These are phyloP conservation scores for Pangasianodon gigas DNA, from an alignment of 2,113 vertebrate species.

Conservation along the genomic window DNA sequence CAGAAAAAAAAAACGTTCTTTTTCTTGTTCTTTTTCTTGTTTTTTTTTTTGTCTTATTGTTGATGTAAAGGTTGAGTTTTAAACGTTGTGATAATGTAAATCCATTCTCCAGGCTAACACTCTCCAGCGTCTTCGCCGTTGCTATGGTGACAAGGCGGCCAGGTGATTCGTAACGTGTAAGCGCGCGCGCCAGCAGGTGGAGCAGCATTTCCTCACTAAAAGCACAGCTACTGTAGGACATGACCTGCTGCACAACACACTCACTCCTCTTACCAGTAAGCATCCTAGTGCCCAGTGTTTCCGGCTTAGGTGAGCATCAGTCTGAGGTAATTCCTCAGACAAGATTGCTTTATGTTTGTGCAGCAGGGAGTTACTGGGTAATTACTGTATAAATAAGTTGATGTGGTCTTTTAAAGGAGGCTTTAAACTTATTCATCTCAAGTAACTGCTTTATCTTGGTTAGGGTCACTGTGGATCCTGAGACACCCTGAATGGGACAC, in stretches of 20 bases:
- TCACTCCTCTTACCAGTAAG: not conserved
- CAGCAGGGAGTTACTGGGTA: not conserved
- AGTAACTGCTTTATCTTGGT: too few relatives aligned
- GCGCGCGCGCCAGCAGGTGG: not conserved
- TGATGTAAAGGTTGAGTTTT: not conserved
- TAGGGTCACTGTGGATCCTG: too few relatives aligned
- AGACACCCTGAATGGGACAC: not conserved
- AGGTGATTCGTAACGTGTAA: not conserved
- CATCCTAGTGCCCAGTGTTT: not conserved
- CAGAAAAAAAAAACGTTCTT: not conserved
- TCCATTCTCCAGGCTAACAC: not conserved
- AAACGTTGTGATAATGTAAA: not conserved
- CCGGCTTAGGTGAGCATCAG: not conserved
- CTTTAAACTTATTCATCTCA: not conserved
- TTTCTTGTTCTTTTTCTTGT: not conserved
- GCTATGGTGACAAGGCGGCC: slow-evolving; percentile 11
- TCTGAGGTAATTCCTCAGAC: not conserved
- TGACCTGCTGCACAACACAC: not conserved
- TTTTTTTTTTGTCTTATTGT: too few relatives aligned
- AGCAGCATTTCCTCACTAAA: not conserved
- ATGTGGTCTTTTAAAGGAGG: too few relatives aligned
- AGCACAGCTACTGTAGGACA: not conserved
- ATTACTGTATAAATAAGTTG: not conserved
- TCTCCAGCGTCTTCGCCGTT: not conserved
- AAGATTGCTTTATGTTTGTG: not conserved